Evolutionary conservation across 2,888 invertebrate genomes (phyloP).

Genomic region (Athrips mouffetella): DNA sequence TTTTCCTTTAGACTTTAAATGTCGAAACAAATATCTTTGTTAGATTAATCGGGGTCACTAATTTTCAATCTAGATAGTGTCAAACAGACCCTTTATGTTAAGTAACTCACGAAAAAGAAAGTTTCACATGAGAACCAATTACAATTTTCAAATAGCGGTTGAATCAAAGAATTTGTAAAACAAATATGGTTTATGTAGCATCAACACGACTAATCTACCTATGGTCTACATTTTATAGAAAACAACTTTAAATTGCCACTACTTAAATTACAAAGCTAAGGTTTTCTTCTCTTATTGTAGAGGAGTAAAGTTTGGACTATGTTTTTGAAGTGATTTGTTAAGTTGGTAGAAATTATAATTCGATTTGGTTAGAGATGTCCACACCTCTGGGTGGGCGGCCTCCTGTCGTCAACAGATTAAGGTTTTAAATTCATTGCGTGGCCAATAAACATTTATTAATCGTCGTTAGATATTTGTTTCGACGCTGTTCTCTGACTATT

Average conservation of each 20-base stretch:
- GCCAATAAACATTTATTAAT: constrained; percentile 65
- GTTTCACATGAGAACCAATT: constrained; percentile 8
- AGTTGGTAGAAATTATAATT: constrained; percentile 53
- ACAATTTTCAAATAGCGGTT: constrained; percentile 41
- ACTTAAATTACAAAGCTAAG: constrained; percentile 14
- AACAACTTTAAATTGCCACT: constrained; percentile 28
- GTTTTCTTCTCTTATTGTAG: constrained; percentile 34
- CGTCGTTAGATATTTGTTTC: constrained; percentile 59
- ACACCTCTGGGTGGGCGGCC: constrained; percentile 73
- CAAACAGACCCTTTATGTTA: too few species aligned
- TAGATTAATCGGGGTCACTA: too few species aligned
- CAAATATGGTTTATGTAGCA: constrained; percentile 50
- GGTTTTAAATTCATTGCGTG: constrained; percentile 60
- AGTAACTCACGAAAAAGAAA: background rate
- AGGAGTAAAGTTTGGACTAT: background rate
- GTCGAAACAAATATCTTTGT: too few species aligned
- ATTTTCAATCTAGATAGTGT: too few species aligned
- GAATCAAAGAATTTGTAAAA: constrained; percentile 48
- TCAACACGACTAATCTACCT: constrained; percentile 52
- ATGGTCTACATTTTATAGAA: constrained; percentile 42
- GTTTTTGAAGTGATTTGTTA: constrained; percentile 20
- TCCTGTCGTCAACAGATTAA: constrained; percentile 65
- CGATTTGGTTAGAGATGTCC: constrained; percentile 66
- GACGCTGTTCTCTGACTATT: constrained; percentile 56
- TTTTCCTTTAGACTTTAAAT: too few species aligned